Conservation (phyloP, 2,113 vertebrate species). For the Upupa epops region DNA sequence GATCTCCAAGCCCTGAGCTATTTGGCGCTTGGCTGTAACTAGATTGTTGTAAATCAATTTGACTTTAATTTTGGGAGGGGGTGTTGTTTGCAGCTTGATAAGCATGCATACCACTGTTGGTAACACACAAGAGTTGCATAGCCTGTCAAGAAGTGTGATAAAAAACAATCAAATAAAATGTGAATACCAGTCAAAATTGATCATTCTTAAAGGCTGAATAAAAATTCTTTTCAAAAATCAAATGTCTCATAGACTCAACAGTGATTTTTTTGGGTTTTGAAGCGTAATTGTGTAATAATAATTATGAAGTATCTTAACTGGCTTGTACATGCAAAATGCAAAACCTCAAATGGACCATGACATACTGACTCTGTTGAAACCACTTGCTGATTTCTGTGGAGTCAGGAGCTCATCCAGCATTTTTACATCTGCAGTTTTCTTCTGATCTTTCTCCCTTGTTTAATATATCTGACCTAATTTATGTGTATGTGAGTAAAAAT, state of each 20-base stretch:
- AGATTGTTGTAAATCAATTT: conserved; percentile 11
- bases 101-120: conserved; percentile 49
- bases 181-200: conserved; percentile 32
- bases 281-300: conserved; percentile 69
- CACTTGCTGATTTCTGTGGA: neutral
- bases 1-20: conserved; percentile 19
- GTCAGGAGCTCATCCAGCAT: conserved; percentile 18
- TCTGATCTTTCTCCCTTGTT: conserved; percentile 73
- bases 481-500: conserved; percentile 75
- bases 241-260: conserved; percentile 65
- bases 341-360: conserved; percentile 61
- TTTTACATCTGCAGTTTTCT: conserved; percentile 70
- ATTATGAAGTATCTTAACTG: conserved; percentile 62
- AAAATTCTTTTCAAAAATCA: conserved; percentile 62
- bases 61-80: conserved; percentile 8
- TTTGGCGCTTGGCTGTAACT: conserved; percentile 44
- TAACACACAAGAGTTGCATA: conserved; percentile 29
- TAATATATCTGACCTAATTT: conserved; percentile 77
- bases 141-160: conserved; percentile 55
- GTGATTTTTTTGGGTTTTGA: conserved; percentile 28
- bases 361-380: neutral
- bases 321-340: conserved; percentile 67
- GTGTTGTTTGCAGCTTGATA: conserved; percentile 35
- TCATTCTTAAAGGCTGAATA: conserved; percentile 40
- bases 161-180: conserved; percentile 27